These are phyloP conservation scores for Branchinecta sandiegonensis DNA, from an alignment of 2,888 invertebrate species.

Conservation along the genomic window DNA sequence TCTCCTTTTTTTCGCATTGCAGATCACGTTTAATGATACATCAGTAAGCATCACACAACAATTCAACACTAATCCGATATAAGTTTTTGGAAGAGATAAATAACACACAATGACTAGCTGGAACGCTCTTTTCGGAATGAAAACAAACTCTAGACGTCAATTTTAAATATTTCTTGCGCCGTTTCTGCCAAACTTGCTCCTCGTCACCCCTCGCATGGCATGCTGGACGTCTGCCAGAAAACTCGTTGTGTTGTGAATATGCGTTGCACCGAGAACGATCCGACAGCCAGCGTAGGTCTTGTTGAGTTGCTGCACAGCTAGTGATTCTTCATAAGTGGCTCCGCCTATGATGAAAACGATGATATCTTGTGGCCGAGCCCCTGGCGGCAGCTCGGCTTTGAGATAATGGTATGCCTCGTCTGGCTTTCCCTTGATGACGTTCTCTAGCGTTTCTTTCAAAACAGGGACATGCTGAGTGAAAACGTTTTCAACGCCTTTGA, in stretches of 20 bases:
- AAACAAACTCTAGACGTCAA: too few species aligned
- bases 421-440: conserved; percentile 73
- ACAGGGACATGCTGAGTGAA: conserved; percentile 97
- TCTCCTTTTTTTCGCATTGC: too few species aligned
- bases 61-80: too few species aligned
- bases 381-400: conserved; percentile 36
- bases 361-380: conserved; percentile 66
- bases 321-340: conserved; percentile 86
- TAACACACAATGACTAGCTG: too few species aligned
- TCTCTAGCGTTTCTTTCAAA: conserved; percentile 73
- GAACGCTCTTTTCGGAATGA: too few species aligned
- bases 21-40: too few species aligned
- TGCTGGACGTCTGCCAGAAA: conserved; percentile 59
- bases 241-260: conserved; percentile 69
- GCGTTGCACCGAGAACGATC: conserved; percentile 78
- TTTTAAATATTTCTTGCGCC: conserved; percentile 9
- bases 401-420: conserved; percentile 72
- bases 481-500: conserved; percentile 95
- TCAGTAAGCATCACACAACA: too few species aligned
- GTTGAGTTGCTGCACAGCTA: conserved; percentile 67
- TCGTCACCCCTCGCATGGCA: conserved; percentile 34
- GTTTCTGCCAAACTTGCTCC: background rate
- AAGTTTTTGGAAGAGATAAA: too few species aligned
- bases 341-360: conserved; percentile 94
- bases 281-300: conserved; percentile 53